Base-by-base conservation (phyloP, 2,888 invertebrate species). In the Biston stratarius region DNA sequence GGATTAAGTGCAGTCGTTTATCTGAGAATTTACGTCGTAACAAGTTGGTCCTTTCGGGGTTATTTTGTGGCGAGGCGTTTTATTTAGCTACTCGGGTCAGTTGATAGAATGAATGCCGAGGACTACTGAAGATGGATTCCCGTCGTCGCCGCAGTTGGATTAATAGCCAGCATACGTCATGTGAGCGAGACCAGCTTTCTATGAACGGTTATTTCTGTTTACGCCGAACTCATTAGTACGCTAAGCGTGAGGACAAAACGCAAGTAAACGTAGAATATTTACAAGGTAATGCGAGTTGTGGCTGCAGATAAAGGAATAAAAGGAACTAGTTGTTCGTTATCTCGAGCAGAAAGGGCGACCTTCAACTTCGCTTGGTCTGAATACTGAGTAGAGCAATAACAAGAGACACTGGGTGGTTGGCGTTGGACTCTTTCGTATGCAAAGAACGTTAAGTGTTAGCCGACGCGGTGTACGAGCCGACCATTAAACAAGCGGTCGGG, bases 371-470 rank as follows among this genome's bases (percentile, higher is more conserved):
- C 86, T 81, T 83, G 83, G 76, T 77, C 83, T 83, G 92, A 93
- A 93, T 93, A 92, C 87, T 84, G 89, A 92, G 87, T 79, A 87
- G 88, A 79, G 83, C 87, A 89, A 91, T 90, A 92, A 90, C 89
- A 86, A 87, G 88, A 88, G 90, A 90, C 88, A 90, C 85, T 86
- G 83, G 83, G 83, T 88, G 88, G 88, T 88, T 85, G 87, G 85
- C 82, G 86, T 85, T 83, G 84, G 87, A 84, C 86, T 85, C 85
- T 92, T 93, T 91, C 89, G 93, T 93, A 93, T 94, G 93, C 94
- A 94, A 94, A 94, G 93, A 91, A 92, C 92, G 94, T 92, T 89
- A 92, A 91, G 90, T 92, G 90, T 90, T 91, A 91, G 91, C 91
- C 91, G 89, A 84, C 89, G 91, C 90, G 91, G 90, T 88, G 91